These are phyloP conservation scores for Unio pictorum DNA, from an alignment of 2,888 invertebrate species.

Conservation along the genomic window DNA sequence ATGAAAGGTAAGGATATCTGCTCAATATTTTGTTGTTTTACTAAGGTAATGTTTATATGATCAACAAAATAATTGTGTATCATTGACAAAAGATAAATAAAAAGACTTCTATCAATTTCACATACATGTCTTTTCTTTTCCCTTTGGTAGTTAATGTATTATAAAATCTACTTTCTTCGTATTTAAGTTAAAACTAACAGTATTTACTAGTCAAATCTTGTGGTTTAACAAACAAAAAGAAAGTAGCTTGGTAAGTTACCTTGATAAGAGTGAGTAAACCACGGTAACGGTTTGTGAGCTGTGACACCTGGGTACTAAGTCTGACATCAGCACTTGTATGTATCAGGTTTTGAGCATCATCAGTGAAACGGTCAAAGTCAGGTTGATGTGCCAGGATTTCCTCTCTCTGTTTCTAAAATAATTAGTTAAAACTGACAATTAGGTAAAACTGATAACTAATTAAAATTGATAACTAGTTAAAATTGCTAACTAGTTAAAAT, in stretches of 20 bases:
- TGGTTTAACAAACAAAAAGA: constrained; percentile 2
- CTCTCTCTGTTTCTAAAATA: constrained; percentile 75
- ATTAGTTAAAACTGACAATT: background rate
- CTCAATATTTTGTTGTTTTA: no score
- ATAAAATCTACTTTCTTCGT: background rate
- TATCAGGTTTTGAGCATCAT: constrained; percentile 87
- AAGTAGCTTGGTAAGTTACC: constrained; percentile 53
- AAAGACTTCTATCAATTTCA: background rate
- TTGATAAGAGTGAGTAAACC: constrained; percentile 91
- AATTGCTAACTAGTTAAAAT: background rate
- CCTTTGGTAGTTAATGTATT: background rate
- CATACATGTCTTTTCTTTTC: background rate
- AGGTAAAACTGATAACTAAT: background rate
- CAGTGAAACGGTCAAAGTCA: constrained; percentile 90
- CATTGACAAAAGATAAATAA: background rate
- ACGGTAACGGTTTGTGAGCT: constrained; percentile 93
- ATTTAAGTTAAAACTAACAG: background rate
- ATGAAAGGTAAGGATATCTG: no score
- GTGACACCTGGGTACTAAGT: constrained; percentile 83
- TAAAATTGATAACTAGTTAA: background rate
- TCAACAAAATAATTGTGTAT: no score
- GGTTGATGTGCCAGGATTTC: constrained; percentile 85
- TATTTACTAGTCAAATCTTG: background rate
- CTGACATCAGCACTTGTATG: constrained; percentile 87
- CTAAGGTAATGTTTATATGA: no score